Conservation (phyloP, 2,113 vertebrate species). For the Paradoxurus hermaphroditus region DNA sequence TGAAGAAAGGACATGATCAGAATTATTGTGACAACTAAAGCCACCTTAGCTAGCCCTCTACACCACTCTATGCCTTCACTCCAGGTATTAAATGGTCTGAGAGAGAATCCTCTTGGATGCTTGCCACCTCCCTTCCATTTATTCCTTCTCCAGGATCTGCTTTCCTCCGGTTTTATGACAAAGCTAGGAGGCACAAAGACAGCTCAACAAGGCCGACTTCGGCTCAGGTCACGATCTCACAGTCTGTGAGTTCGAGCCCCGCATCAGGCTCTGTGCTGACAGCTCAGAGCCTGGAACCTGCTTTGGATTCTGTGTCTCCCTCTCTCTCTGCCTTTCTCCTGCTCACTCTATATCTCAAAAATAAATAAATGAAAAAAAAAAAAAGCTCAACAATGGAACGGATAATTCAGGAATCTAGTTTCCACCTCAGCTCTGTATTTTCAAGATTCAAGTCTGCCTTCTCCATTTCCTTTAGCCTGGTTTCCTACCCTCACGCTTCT, state of each 20-base stretch:
- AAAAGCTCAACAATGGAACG: neutral
- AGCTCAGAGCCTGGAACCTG: too few species aligned
- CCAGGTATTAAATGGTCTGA: neutral
- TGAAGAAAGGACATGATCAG: neutral
- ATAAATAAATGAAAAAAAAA: too few species aligned
- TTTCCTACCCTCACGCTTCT: neutral
- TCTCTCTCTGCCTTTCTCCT: too few species aligned
- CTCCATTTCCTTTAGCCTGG: neutral
- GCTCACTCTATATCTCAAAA: too few species aligned
- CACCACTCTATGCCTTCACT: neutral
- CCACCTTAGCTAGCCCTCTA: neutral
- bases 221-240: too few species aligned
- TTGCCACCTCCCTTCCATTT: neutral
- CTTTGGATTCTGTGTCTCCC: too few species aligned
- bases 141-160: neutral
- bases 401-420: neutral
- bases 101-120: neutral
- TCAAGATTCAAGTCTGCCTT: neutral
- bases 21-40: neutral
- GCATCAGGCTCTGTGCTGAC: too few species aligned
- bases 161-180: neutral
- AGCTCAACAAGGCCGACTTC: neutral
- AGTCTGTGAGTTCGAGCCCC: too few species aligned
- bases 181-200: neutral
- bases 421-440: neutral